Percentiles rank a stretch among this genome's conserved stretches.
Evolutionary conservation across 2,113 vertebrate species (phyloP).

Genomic region (Mustela lutreola): DNA sequence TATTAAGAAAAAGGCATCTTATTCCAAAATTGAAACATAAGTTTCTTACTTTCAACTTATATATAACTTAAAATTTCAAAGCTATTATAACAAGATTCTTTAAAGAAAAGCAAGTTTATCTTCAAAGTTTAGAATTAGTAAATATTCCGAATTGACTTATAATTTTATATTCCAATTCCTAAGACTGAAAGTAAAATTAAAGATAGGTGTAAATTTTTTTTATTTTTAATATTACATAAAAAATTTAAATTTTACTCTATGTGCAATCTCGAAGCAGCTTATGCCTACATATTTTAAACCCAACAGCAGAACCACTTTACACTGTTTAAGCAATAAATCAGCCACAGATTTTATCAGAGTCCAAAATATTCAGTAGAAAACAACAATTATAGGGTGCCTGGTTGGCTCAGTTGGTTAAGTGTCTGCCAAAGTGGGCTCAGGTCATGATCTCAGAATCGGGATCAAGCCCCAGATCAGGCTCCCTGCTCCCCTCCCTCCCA

Average conservation of each 20-base stretch:
- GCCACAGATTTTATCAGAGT: not conserved
- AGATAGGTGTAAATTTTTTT: not conserved
- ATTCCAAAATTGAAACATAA: not conserved
- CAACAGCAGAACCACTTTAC: not conserved
- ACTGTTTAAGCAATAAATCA: not conserved
- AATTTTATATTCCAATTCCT: not conserved
- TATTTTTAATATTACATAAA: not conserved
- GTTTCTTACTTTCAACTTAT: constrained; percentile 17
- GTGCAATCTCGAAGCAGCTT: not conserved
- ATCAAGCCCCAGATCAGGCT: not conserved
- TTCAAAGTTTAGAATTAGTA: not conserved
- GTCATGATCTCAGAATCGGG: not conserved
- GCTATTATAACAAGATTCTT: not conserved
- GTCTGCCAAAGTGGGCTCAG: not conserved
- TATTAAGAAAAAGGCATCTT: not conserved
- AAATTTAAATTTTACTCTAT: not conserved
- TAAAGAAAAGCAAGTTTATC: not conserved
- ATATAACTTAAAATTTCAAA: not conserved
- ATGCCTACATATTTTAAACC: not conserved
- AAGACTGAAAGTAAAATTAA: not conserved
- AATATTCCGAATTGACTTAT: not conserved
- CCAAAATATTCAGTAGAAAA: not conserved
- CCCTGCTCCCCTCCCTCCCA: not conserved
- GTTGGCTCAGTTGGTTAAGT: not conserved
- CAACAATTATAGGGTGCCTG: not conserved